These are phyloP conservation scores for Exocentrus adspersus DNA, from an alignment of 2,888 invertebrate species.

Conservation along the genomic window DNA sequence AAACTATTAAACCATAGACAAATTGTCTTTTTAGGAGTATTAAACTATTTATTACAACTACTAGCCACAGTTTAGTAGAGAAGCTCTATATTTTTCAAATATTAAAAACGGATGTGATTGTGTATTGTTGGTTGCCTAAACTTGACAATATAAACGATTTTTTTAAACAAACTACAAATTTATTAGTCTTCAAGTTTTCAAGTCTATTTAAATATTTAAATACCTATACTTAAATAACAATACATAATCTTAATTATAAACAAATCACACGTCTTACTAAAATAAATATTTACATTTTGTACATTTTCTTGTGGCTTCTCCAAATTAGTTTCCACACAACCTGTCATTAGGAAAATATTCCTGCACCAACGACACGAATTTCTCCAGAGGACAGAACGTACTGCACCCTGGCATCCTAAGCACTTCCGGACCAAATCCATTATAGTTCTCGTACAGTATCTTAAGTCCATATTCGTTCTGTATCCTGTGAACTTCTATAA, in stretches of 20 bases:
- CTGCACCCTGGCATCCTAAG: conserved; percentile 44
- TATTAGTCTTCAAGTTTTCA: too few relatives aligned
- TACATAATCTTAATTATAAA: too few relatives aligned
- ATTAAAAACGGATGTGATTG: too few relatives aligned
- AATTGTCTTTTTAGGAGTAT: too few relatives aligned
- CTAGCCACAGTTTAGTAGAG: too few relatives aligned
- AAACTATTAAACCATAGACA: too few relatives aligned
- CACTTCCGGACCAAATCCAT: conserved; percentile 34
- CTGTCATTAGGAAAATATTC: conserved; percentile 35
- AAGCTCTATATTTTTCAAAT: too few relatives aligned
- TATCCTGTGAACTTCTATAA: conserved; percentile 44
- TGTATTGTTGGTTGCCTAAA: too few relatives aligned
- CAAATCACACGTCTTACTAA: neutral
- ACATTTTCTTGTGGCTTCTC: neutral
- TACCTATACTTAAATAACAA: neutral
- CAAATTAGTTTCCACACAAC: conserved; percentile 29
- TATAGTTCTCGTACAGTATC: conserved; percentile 46
- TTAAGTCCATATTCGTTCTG: conserved; percentile 46
- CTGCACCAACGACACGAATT: conserved; percentile 31
- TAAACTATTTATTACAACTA: too few relatives aligned
- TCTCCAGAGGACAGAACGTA: conserved; percentile 42
- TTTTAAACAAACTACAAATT: too few relatives aligned
- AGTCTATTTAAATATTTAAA: too few relatives aligned
- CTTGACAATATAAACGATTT: too few relatives aligned
- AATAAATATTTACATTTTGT: neutral